Percentiles rank a stretch among this genome's conserved stretches.
phyloP scores from a whole-genome alignment of 2,113 vertebrate genomes.

The Cynoglossus semilaevis region DNA sequence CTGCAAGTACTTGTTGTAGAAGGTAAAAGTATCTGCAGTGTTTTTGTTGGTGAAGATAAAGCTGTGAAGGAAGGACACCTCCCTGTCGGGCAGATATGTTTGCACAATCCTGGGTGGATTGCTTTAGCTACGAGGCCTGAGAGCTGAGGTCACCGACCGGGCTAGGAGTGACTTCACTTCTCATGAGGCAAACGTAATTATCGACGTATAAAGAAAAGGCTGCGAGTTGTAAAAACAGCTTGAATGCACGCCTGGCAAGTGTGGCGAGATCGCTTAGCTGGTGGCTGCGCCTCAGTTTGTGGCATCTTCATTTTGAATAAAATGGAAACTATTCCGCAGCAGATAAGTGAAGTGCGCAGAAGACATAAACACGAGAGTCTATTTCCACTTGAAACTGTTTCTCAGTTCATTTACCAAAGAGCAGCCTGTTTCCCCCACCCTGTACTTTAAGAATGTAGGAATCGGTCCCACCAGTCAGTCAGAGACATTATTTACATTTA shows the following conservation, averaged over 20 bases:
- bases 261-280: slow-evolving; percentile 17
- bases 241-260: slow-evolving; percentile 11
- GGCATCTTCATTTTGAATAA: slow-evolving; percentile 40
- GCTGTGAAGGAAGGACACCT: slow-evolving; percentile 42
- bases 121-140: slow-evolving; percentile 46
- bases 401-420: slow-evolving; percentile 35
- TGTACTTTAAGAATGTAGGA: slow-evolving; percentile 31
- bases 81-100: slow-evolving; percentile 48
- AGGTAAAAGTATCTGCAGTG: slow-evolving; percentile 35
- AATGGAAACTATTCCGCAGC: slow-evolving; percentile 35
- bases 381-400: slow-evolving; percentile 30
- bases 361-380: slow-evolving; percentile 27
- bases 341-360: slow-evolving; percentile 30
- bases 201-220: slow-evolving; percentile 42
- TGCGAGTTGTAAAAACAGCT: slow-evolving; percentile 32
- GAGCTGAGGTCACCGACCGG: slow-evolving; percentile 57
- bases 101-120: slow-evolving; percentile 71
- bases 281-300: slow-evolving; percentile 44
- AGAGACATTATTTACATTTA: slow-evolving; percentile 15
- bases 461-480: slow-evolving; percentile 30
- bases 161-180: slow-evolving; percentile 61
- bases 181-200: slow-evolving; percentile 57
- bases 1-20: slow-evolving; percentile 28
- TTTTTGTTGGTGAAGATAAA: slow-evolving; percentile 31
- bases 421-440: background rate